These are phyloP conservation scores for Muscidifurax raptorellus DNA, from an alignment of 1,140 invertebrate species.

Conservation along the genomic window DNA sequence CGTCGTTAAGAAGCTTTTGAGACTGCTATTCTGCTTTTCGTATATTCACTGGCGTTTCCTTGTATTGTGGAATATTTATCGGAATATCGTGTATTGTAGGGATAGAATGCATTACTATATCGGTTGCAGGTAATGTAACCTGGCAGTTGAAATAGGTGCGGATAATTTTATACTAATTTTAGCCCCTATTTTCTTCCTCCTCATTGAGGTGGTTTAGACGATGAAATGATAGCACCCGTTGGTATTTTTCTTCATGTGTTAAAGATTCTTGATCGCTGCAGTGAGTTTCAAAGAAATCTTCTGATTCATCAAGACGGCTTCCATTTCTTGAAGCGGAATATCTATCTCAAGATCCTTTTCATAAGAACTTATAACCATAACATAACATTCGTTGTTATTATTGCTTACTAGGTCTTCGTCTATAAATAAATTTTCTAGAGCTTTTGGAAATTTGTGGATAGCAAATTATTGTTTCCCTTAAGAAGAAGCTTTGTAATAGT, in stretches of 20 bases:
- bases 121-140: neutral
- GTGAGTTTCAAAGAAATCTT: neutral
- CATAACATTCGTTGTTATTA: neutral
- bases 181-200: constrained; percentile 8
- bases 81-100: constrained; percentile 49
- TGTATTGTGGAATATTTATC: constrained; percentile 41
- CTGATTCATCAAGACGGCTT: constrained; percentile 15
- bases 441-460: neutral
- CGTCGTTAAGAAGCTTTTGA: neutral
- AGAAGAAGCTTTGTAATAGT: too few relatives aligned
- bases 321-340: too few relatives aligned
- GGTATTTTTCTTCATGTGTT: neutral
- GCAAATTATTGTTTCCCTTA: too few relatives aligned
- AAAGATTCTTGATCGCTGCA: neutral
- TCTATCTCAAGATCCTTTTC: too few relatives aligned
- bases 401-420: neutral
- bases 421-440: neutral
- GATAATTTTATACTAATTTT: neutral
- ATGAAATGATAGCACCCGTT: neutral
- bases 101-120: neutral
- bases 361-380: constrained; percentile 28
- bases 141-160: constrained; percentile 1
- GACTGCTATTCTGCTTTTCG: too few relatives aligned
- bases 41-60: too few relatives aligned
- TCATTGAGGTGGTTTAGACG: neutral